phyloP scores from a whole-genome alignment of 2,113 vertebrate genomes.

The Thamnophis sirtalis region DNA sequence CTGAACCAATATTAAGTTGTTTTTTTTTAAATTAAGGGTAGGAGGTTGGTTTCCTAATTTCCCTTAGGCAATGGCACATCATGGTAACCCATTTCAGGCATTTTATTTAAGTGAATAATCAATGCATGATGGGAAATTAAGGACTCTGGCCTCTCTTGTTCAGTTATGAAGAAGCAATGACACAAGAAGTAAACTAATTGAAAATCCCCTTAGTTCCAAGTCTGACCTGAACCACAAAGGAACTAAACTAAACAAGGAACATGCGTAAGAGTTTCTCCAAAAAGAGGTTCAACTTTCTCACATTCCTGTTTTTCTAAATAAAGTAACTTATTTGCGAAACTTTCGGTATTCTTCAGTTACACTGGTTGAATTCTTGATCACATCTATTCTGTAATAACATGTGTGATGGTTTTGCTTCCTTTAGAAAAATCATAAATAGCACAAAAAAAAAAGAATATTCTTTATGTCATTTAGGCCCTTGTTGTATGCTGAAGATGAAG shows the following conservation, averaged over 20 bases:
- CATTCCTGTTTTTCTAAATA: neutral
- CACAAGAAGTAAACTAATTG: neutral
- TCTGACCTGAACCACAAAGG: neutral
- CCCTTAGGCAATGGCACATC: neutral
- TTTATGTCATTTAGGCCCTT: neutral
- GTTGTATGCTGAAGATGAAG: neutral
- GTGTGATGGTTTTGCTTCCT: neutral
- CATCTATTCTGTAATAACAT: neutral
- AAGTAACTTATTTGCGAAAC: neutral
- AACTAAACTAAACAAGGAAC: neutral
- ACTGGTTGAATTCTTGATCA: neutral
- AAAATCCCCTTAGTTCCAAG: neutral
- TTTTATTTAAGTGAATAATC: neutral
- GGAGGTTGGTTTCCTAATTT: too few relatives aligned
- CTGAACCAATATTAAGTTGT: slow-evolving; percentile 36
- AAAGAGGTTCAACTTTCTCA: neutral
- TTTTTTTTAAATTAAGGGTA: neutral
- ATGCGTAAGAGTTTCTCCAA: neutral
- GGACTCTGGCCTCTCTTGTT: neutral
- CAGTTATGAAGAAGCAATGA: neutral
- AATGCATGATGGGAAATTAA: neutral
- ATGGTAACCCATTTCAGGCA: neutral
- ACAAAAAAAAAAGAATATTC: too few relatives aligned
- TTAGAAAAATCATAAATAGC: neutral
- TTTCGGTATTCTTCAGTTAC: neutral